Evolutionary conservation across 2,888 invertebrate species (phyloP), one percentile per base, ranked within the genome.

Genomic region (Athripsodes cinereus): DNA sequence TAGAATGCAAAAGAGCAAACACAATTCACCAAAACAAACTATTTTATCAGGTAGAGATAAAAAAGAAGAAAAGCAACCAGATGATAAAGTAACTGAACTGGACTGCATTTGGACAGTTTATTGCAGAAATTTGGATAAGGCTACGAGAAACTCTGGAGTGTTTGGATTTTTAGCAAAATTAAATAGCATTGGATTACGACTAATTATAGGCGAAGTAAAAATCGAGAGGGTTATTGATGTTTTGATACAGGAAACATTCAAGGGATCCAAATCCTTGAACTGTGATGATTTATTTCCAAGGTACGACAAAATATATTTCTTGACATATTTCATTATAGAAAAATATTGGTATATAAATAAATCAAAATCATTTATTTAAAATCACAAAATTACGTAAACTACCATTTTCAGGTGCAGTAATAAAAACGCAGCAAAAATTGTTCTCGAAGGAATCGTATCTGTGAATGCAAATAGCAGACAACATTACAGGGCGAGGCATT

Each of bases 31-130:
- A 8, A 16, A 40, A 13, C 40, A 26, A 26, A 6, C 26, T 26
- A 10, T 26, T 6, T 3, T 26, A 26, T 26, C 26, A 3, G 40
- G 40, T 13, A 40, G 40, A 40, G 40, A 40, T 2, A 40, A 40
- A 3, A 8, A 40, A 8, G 16, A 40, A 40, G 40, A 13, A 40
- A 40, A 26, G 3, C 26, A 26, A 10, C 26, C 3, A 19, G 48
- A 26, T 8, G 52, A 47, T 2, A 20, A 51, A 5, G 63, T 76
- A 1, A 71, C 76, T 0, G 77, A 79, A 31, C 65, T 83, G 64
- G 82, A 83, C 65, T 83, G 82, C 62, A 74, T 82, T 13, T 83
- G 83, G 83, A 69, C 80, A 56, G 66, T 82, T 49, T 83, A 83
- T 66, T 83, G 83, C 66, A 71, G 74, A 53, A 82, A 82, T 69